Percentiles rank a stretch among this genome's conserved stretches.
Evolutionary conservation across 2,113 vertebrate genomes (phyloP).

Genomic region (Gadus chalcogrammus): DNA sequence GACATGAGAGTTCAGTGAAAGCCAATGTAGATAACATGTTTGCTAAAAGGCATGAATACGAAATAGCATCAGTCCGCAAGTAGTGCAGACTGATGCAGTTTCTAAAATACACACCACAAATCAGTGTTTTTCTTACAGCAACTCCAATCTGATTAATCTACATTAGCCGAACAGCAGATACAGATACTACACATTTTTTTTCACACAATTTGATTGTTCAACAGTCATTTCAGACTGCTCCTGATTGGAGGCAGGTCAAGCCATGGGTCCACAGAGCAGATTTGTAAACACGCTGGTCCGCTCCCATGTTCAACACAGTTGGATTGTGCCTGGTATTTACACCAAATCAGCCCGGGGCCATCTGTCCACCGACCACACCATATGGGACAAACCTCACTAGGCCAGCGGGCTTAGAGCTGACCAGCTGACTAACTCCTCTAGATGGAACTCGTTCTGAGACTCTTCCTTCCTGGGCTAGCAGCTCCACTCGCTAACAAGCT

Average conservation of each 20-base stretch:
- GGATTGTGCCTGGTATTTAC: conserved; percentile 47
- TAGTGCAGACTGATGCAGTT: too few species aligned
- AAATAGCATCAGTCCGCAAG: too few species aligned
- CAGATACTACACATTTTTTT: too few species aligned
- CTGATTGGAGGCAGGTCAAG: conserved; percentile 37
- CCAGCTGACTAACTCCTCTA: conserved; percentile 6
- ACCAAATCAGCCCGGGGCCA: conserved; percentile 58
- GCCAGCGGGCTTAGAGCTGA: conserved; percentile 40
- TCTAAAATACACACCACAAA: too few species aligned
- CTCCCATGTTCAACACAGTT: conserved; percentile 10
- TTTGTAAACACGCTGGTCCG: conserved; percentile 25
- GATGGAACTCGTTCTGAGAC: background rate
- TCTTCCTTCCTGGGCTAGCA: background rate
- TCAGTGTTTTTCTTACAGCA: too few species aligned
- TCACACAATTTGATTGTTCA: too few species aligned
- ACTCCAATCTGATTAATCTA: too few species aligned
- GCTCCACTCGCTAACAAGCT: conserved; percentile 18
- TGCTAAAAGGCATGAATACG: too few species aligned
- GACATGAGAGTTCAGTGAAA: too few species aligned
- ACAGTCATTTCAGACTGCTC: background rate
- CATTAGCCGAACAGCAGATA: too few species aligned
- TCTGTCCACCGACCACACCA: conserved; percentile 67
- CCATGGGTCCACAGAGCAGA: conserved; percentile 15
- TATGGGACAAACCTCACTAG: conserved; percentile 55
- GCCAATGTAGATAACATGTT: too few species aligned